Conservation (phyloP, 92 coral and sea anemone genomes). For the Virgularia gustaviana region DNA sequence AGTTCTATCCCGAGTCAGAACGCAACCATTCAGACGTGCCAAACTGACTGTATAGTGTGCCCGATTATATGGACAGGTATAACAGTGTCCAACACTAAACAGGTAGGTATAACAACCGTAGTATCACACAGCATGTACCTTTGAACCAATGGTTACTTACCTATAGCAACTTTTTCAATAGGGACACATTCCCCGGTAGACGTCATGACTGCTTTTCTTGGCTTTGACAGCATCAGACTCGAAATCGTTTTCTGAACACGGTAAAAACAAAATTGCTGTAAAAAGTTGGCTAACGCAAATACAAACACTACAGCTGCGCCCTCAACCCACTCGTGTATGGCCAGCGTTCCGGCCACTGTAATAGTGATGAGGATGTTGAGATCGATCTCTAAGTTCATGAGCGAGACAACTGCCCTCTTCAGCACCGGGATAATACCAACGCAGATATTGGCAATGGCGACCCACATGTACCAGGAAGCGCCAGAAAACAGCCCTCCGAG, state of each 20-base stretch:
- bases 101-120: no score
- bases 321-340: constrained; percentile 82
- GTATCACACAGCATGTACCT: no score
- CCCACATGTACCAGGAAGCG: constrained; percentile 77
- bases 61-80: no score
- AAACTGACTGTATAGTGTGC: no score
- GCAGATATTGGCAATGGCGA: constrained; percentile 76
- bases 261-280: constrained; percentile 76
- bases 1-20: no score
- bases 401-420: constrained; percentile 59
- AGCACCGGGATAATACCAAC: constrained; percentile 75
- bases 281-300: constrained; percentile 71
- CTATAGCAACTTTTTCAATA: constrained; percentile 69
- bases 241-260: constrained; percentile 93
- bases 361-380: constrained; percentile 78
- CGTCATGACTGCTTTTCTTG: constrained; percentile 81
- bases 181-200: constrained; percentile 80
- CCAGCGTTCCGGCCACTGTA: constrained; percentile 88
- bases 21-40: no score
- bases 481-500: constrained; percentile 57
- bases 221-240: constrained; percentile 84
- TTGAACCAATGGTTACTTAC: no score
- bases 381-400: constrained; percentile 64
- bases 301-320: constrained; percentile 96
- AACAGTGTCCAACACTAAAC: no score